Evolutionary conservation across 1,140 invertebrate species (phyloP), one percentile per base, ranked within the genome.

Genomic region (Cyclargus thomasi): DNA sequence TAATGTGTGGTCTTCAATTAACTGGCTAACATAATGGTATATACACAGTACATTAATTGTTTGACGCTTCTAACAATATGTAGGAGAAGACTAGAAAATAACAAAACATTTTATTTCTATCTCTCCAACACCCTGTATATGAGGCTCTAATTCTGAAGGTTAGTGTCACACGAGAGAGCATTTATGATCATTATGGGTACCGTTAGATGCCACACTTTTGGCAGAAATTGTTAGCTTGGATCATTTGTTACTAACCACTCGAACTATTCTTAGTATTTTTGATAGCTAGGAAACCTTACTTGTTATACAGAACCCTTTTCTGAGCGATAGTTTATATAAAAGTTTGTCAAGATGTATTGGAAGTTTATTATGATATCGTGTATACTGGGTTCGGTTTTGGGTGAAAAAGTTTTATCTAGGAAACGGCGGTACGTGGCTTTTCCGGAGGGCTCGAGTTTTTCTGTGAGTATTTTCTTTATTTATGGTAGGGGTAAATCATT

Each of bases 401-500:
- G 35, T 0, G 55, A 21, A 11, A 82, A 75, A 70, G 71, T 90
- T 67, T 79, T 92, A 70, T 92, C 92, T 0, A 88, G 94, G 36
- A 91, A 88, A 70, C 93, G 92, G 72, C 89, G 94, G 72, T 95
- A 95, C 78, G 88, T 95, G 17, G 92, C 93, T 39, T 95, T 95
- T 85, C 94, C 94, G 2, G 94, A 95, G 81, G 94, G 94, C 35
- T 93, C 94, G 6, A 94, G 93, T 81, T 94, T 95, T 83, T 94
- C 94, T 21, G 94, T 95, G 71, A 94, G 93, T 92, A 67, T 59
- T 59, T 59, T 29, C 29, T 20, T 59, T 59, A 18, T 59, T 47
- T 47, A 47, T 47, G 39, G 14, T 47, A 47, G 11, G 14, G 14
- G 39, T 29, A 29, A 29, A 29, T 29, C 29, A 29, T 29, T 29